Base-by-base conservation (phyloP, 2,888 invertebrate species). In the Eupithecia inturbata region DNA sequence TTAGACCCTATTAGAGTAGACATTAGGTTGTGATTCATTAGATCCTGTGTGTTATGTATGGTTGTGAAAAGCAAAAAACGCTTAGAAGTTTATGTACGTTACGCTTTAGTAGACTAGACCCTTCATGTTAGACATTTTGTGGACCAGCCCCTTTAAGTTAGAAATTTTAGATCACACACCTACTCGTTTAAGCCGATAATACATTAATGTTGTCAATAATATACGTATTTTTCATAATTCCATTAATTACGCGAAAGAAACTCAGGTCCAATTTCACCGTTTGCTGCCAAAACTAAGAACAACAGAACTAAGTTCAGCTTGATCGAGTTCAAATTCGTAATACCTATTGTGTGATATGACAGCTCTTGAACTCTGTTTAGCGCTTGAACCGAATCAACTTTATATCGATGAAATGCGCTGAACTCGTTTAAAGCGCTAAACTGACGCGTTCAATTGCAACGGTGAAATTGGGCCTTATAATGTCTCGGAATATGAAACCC, bases 11-110 rank as follows among this genome's bases (percentile, higher is more conserved):
- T 66, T 73, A 69, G 70, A 67, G 57, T 70, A 66, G 70, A 67
- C 62, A 36, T 67, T 79, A 76, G 79, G 79, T 79, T 79, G 79
- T 79, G 79, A 79, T 78, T 67, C 22, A 19, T 68, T 75, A 76
- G 73, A 75, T 64, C 45, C n/a, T 28, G 60, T 68, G 73, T 68
- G 66, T 72, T 68, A 57, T 26, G 68, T 72, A 71, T 68, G 78
- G 78, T 78, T 78, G 78, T 78, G 78, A 78, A 73, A 67, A 68
- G 63, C 67, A 67, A 64, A 57, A 67, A 67, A 22, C 22, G 60
- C 69, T 70, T 70, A 41, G 39, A 33, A 22, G 19, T 33, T n/a
- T 64, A 64, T 64, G 33, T 33, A 64, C 36, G 57, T 57, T 57
- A 57, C 26, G 57, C 49, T 26, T 57, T 57, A 57, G 57, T 57